phyloP scores from a whole-genome alignment of 2,888 invertebrate genomes.

The Archips crataeganus region DNA sequence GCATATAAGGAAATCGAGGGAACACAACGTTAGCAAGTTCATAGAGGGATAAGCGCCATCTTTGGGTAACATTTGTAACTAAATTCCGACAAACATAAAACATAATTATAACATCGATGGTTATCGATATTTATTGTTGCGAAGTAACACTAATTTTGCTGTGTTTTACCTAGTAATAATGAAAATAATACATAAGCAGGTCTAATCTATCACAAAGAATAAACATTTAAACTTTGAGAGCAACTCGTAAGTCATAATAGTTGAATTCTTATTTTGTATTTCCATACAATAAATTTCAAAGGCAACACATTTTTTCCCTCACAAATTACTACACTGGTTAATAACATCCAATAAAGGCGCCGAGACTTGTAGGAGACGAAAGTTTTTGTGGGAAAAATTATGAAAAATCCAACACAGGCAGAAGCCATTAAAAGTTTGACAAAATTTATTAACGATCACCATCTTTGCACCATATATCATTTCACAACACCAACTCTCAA shows the following conservation, averaged over 20 bases:
- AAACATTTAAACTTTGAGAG: not conserved
- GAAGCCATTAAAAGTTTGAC: constrained; percentile 66
- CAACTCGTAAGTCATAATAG: not conserved
- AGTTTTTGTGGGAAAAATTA: constrained; percentile 53
- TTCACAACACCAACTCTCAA: not conserved
- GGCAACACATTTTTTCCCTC: not conserved
- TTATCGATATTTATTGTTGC: too few relatives aligned
- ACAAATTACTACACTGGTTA: constrained; percentile 8
- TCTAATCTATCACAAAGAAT: not conserved
- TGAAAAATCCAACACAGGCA: constrained; percentile 53
- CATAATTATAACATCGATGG: too few relatives aligned
- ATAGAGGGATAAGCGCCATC: too few relatives aligned
- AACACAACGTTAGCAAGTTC: too few relatives aligned
- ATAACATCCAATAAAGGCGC: not conserved
- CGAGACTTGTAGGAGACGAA: not conserved
- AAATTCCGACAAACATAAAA: too few relatives aligned
- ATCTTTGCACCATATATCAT: constrained; percentile 44
- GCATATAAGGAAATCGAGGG: too few relatives aligned
- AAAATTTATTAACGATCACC: constrained; percentile 65
- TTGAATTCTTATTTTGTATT: not conserved
- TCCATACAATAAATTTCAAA: not conserved
- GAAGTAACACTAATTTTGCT: too few relatives aligned
- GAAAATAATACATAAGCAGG: not conserved
- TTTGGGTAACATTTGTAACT: too few relatives aligned
- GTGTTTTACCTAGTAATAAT: too few relatives aligned